phyloP scores from a whole-genome alignment of 2,113 vertebrate genomes.

The Xyrauchen texanus region DNA sequence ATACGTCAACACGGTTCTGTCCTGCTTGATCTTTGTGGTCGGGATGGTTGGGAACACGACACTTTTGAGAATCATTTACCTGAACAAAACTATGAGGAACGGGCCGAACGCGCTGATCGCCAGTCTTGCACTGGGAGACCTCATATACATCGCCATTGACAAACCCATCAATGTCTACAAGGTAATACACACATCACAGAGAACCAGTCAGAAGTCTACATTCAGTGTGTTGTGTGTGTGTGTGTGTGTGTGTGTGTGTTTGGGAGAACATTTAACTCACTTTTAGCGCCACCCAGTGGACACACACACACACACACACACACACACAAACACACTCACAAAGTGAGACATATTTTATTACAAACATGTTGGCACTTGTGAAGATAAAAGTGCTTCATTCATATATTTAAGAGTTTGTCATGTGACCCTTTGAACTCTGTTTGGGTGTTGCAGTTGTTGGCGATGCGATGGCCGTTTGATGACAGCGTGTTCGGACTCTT shows the following conservation, averaged over 20 bases:
- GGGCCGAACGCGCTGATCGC: constrained; percentile 88
- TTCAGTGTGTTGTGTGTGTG: constrained; percentile 6
- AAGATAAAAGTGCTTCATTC: neutral
- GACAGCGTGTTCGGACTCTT: constrained; percentile 80
- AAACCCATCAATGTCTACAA: constrained; percentile 88
- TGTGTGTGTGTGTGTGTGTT: too few species aligned
- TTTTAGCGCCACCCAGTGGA: too few species aligned
- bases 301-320: constrained; percentile 24
- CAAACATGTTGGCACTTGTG: too few species aligned
- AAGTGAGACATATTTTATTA: too few species aligned
- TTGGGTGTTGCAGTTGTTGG: constrained; percentile 78
- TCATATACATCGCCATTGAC: constrained; percentile 86
- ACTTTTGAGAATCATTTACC: constrained; percentile 86
- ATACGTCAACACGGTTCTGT: constrained; percentile 84
- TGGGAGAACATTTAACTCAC: too few species aligned
- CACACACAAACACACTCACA: neutral
- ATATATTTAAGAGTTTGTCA: too few species aligned
- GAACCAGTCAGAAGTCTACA: neutral
- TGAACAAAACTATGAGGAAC: constrained; percentile 89
- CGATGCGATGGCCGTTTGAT: constrained; percentile 84
- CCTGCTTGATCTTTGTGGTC: constrained; percentile 84
- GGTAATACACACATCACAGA: constrained; percentile 65
- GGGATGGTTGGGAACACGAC: constrained; percentile 88
- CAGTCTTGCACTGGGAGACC: constrained; percentile 86
- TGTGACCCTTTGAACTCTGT: neutral